These are phyloP conservation scores for Andrena haemorrhoa DNA, from an alignment of 2,888 invertebrate species.

Conservation along the genomic window DNA sequence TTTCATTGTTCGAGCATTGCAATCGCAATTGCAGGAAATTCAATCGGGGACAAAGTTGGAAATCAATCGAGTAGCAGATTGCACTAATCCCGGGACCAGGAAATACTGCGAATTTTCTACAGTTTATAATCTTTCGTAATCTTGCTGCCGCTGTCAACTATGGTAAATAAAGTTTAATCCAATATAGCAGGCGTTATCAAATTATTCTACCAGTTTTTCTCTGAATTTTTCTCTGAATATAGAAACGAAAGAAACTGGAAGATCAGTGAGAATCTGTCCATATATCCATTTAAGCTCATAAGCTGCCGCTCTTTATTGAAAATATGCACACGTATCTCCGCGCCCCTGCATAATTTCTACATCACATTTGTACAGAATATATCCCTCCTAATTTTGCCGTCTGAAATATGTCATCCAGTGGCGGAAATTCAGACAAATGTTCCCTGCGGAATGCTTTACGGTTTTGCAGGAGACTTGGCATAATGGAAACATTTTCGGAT, in stretches of 20 bases:
- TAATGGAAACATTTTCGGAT: slow-evolving; percentile 20
- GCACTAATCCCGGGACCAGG: no score
- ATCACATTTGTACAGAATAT: background rate
- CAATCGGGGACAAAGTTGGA: background rate
- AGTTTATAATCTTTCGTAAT: no score
- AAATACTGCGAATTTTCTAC: no score
- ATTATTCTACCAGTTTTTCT: background rate
- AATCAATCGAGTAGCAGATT: background rate
- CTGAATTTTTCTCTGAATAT: background rate
- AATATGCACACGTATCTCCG: background rate
- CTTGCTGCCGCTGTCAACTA: no score
- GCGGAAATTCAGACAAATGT: slow-evolving; percentile 1
- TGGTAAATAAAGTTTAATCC: background rate
- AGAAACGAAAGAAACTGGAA: background rate
- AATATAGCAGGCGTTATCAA: background rate
- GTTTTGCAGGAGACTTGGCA: background rate
- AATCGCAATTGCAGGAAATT: background rate
- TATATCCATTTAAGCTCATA: background rate
- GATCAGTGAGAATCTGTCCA: background rate
- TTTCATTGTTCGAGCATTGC: background rate
- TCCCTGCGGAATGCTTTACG: background rate
- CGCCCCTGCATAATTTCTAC: background rate
- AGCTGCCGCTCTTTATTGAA: background rate
- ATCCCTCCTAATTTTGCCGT: background rate
- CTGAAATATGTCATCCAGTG: background rate